These are phyloP conservation scores for Proterorhinus semilunaris DNA, from an alignment of 2,113 vertebrate species.

Conservation along the genomic window DNA sequence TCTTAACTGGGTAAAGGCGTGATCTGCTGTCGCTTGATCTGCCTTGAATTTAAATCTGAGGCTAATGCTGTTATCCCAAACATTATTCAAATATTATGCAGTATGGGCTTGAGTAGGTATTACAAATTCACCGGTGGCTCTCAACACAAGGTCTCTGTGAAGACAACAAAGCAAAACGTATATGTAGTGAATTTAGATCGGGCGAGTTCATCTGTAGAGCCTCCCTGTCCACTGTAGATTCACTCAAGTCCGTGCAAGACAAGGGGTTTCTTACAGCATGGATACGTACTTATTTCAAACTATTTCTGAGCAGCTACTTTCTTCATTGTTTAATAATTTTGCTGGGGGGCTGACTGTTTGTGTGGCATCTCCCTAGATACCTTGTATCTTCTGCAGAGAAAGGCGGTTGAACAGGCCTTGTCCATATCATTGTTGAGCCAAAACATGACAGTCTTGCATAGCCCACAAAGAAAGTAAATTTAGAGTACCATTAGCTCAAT, in stretches of 20 bases:
- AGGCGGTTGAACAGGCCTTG: too few relatives aligned
- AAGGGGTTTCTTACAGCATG: not conserved
- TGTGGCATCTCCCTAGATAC: too few relatives aligned
- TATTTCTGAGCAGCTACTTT: too few relatives aligned
- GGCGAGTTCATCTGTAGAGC: not conserved
- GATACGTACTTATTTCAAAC: not conserved
- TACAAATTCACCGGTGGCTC: constrained; percentile 9
- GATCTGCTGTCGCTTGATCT: not conserved
- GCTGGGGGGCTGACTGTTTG: too few relatives aligned
- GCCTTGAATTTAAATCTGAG: constrained; percentile 1
- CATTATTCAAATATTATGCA: constrained; percentile 1
- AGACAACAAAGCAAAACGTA: constrained; percentile 3
- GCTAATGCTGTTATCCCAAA: not conserved
- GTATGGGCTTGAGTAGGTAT: constrained; percentile 7
- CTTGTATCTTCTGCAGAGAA: too few relatives aligned
- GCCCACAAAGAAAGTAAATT: too few relatives aligned
- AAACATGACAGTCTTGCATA: too few relatives aligned
- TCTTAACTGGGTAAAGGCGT: not conserved
- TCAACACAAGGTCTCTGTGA: constrained; percentile 5
- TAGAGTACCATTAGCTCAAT: too few relatives aligned
- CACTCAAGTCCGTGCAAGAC: constrained; percentile 3
- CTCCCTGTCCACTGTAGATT: not conserved
- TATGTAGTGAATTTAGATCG: constrained; percentile 2
- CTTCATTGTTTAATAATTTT: too few relatives aligned
- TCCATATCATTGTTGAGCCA: too few relatives aligned